Conservation (phyloP, 2,888 invertebrate species). For the Conistra vaccinii region DNA sequence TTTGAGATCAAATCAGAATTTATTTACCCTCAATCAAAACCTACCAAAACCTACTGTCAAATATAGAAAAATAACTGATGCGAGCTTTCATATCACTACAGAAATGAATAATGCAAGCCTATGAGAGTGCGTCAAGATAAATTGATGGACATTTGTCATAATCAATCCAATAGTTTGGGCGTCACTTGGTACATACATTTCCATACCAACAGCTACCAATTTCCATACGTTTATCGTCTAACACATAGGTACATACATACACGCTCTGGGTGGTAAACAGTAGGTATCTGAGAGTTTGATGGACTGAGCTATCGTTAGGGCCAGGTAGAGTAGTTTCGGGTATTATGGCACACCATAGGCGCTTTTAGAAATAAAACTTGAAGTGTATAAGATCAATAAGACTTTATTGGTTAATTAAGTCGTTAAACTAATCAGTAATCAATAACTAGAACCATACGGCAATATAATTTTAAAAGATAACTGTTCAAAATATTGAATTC, state of each 20-base stretch:
- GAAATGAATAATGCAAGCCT: slow-evolving; percentile 15
- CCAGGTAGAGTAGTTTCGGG: no score
- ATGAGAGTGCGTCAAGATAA: slow-evolving; percentile 18
- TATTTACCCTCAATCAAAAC: not conserved
- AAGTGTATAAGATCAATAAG: no score
- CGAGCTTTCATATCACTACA: not conserved
- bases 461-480: no score
- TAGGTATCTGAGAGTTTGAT: not conserved
- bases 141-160: slow-evolving; percentile 32
- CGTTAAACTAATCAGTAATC: no score
- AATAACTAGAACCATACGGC: no score
- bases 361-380: no score
- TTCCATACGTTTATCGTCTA: slow-evolving; percentile 1
- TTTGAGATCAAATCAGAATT: not conserved
- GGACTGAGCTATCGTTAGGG: not conserved
- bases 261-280: not conserved
- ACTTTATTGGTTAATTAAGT: no score
- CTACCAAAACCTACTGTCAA: not conserved
- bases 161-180: slow-evolving; percentile 28
- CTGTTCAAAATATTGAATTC: no score
- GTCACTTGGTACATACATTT: slow-evolving; percentile 14
- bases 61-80: not conserved
- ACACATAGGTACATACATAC: not conserved
- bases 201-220: slow-evolving; percentile 5
- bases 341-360: no score